Percentiles rank a stretch among this genome's conserved stretches.
Conservation (phyloP, 2,888 invertebrate species). For the Salpingus planirostris region DNA sequence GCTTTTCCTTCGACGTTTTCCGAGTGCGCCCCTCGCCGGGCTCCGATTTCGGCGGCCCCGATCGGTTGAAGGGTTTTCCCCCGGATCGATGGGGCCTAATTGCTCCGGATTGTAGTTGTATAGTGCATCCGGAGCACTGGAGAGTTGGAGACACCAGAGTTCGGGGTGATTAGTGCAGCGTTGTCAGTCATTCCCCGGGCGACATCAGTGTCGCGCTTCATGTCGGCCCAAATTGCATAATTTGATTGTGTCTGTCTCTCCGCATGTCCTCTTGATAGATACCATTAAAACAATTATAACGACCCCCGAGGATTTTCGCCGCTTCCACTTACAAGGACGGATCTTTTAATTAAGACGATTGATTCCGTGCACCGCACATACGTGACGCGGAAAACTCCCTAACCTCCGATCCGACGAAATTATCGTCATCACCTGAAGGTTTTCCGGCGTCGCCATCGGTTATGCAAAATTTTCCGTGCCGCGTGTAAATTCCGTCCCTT, state of each 20-base stretch:
- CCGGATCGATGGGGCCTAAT: too few species aligned
- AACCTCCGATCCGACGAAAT: too few species aligned
- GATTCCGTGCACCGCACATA: too few species aligned
- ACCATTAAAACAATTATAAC: conserved; percentile 36
- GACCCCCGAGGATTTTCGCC: conserved; percentile 15
- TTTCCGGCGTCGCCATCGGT: too few species aligned
- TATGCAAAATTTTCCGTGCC: too few species aligned
- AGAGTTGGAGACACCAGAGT: conserved; percentile 23
- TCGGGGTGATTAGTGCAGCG: conserved; percentile 32
- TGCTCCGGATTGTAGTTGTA: conserved; percentile 27
- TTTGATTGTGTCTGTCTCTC: conserved; percentile 37
- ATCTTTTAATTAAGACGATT: conserved; percentile 16
- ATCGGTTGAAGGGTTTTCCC: too few species aligned
- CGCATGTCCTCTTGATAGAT: conserved; percentile 33
- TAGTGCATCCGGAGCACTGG: conserved; percentile 22
- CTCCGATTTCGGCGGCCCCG: too few species aligned
- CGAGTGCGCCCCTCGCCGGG: too few species aligned
- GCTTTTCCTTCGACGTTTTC: neutral
- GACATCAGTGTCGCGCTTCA: conserved; percentile 27
- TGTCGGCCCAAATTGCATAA: conserved; percentile 38
- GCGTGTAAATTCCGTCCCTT: too few species aligned
- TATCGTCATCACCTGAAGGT: too few species aligned
- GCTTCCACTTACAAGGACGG: conserved; percentile 18
- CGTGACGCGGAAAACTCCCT: too few species aligned
- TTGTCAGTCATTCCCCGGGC: conserved; percentile 36